Evolutionary conservation across 2,797 vertebrate genomes (phyloP), one percentile per base, ranked within the genome.

Genomic region (Crypturellus tataupa): DNA sequence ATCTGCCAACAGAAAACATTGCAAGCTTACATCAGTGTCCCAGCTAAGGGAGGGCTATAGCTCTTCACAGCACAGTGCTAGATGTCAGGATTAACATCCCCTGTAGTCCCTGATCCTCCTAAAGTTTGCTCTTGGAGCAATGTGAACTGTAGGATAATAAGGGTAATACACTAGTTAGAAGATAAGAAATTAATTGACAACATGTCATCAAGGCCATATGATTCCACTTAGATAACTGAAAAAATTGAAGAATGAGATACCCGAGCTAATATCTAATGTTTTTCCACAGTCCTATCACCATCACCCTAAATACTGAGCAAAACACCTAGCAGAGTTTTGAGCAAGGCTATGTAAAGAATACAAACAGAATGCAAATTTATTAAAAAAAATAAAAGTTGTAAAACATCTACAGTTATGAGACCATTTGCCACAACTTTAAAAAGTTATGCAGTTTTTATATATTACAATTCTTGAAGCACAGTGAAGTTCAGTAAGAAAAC

Each of bases 1-100:
- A 33, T 55, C 94, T 98, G 97, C 58, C 27, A 90, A 94, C 12
- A 95, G 80, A 87, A 56, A 85, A 88, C 3, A 47, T n/a, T 27
- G 5, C 12, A 44, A 84, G 56, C 16, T 82, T 31, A 64, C 15
- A 49, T 44, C 4, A 19, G 31, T 33, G 31, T 31, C 23, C 20
- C 35, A 42, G 10, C n/a, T 47, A 37, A 40, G 29, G 31, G 13
- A 60, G 51, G 49, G 4, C 3, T 12, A 7, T 5, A 47, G 33
- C 5, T 77, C 33, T 39, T 56, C 27, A 67, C 31, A 31, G 12
- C 6, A 19, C 29, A 58, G 62, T 58, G 25, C 40, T 4, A 42
- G 10, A 60, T 12, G 24, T 21, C 25, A 62, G 71, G 55, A 63
- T 62, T 77, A 62, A 47, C 53, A 58, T 25, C 14, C 39, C 10